These are phyloP conservation scores for Zaprionus inermis DNA, from an alignment of 1,140 invertebrate genomes.

Conservation along the genomic window DNA sequence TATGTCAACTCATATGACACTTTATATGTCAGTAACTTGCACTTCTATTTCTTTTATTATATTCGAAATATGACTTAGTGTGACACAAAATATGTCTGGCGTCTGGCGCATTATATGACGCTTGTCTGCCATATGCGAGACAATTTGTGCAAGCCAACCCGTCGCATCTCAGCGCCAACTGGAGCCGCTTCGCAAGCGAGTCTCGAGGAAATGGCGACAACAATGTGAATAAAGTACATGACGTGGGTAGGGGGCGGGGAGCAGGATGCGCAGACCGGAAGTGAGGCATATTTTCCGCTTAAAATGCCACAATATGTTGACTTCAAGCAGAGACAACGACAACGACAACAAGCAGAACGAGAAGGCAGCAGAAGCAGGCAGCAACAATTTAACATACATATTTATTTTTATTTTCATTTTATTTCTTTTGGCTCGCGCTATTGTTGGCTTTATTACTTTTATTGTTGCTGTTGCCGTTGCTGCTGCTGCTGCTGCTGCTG, in stretches of 20 bases:
- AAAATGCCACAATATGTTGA: conserved; percentile 73
- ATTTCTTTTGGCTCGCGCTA: conserved; percentile 53
- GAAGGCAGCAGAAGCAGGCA: conserved; percentile 25
- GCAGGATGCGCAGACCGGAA: conserved; percentile 47
- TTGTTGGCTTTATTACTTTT: conserved; percentile 43
- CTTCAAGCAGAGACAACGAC: conserved; percentile 39
- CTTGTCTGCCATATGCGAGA: neutral
- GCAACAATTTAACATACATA: conserved; percentile 37
- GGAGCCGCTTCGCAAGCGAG: neutral
- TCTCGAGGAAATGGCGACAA: neutral
- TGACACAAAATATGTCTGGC: neutral
- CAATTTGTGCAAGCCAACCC: neutral
- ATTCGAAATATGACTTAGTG: too few species aligned
- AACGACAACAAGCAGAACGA: neutral
- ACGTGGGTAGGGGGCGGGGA: neutral
- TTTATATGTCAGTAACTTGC: too few species aligned
- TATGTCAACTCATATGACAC: too few species aligned
- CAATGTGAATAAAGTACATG: conserved; percentile 13
- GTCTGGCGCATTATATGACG: neutral
- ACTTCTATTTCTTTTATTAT: too few species aligned
- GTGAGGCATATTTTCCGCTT: conserved; percentile 77
- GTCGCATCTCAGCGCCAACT: neutral
- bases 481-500: conserved; percentile 14
- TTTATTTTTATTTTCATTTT: conserved; percentile 64
- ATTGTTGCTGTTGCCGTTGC: conserved; percentile 21